Evolutionary conservation across 1,140 invertebrate genomes (phyloP), one percentile per base, ranked within the genome.

Genomic region (Sitobion miscanthi): DNA sequence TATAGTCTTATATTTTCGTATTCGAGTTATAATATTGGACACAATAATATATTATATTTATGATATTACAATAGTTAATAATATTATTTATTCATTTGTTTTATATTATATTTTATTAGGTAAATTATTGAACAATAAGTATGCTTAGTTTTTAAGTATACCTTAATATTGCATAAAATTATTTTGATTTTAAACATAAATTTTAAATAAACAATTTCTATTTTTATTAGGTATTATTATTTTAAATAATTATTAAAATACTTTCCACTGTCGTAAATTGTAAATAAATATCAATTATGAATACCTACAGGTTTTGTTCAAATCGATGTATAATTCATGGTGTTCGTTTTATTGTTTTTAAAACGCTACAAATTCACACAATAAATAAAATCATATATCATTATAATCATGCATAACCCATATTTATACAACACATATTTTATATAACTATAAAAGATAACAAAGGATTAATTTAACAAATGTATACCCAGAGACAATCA

Each of bases 261-360:
- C 14, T n/a, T 77, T 77, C 14, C 14, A 77, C 17, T n/a, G 62
- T 35, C 14, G n/a, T 77, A n/a, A 11, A 77, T 86, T 86, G 45
- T 86, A 42, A 45, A 25, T 25, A 45, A 86, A 88, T 87, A 49
- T n/a, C 25, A n/a, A n/a, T 30, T 87, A 47, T 87, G 30, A 88
- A 88, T 45, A 88, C n/a, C 62, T 69, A 14, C 49, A 38, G 25
- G 17, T 88, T 88, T 35, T 88, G n/a, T 52, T 52, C n/a, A 52
- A 35, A 88, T 54, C 49, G 21, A 30, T 54, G 30, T 49, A 54
- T 49, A 54, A 38, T 57, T 57, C n/a, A 30, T 54, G 11, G 88
- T 90, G 21, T 90, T 90, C 52, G 86, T 88, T 90, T 57, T 90
- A 57, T 90, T 90, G 88, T 57, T 57, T 88, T 57, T 38, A 90